Base-by-base conservation (phyloP, 2,113 vertebrate species). In the Sigmodon hispidus region DNA sequence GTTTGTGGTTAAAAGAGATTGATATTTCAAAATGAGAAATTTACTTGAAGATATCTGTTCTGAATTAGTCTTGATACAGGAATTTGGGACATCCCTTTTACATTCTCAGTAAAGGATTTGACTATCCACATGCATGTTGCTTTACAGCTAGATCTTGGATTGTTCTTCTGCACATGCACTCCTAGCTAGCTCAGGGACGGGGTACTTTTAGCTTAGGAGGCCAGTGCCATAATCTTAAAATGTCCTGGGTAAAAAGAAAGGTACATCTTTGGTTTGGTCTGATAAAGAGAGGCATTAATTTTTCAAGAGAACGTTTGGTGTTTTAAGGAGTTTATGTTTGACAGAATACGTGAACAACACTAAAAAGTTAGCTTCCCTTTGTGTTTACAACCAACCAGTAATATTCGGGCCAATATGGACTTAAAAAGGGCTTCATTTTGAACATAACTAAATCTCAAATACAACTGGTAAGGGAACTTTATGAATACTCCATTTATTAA, bases 371-470 rank as follows among this genome's bases (percentile, higher is more conserved):
- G 17, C 73, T 94, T 36, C 86, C 31, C 15, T 73, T 26, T 87
- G 0, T 87, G 36, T 87, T 90, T 95, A 95, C 69, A 95, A 48
- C 57, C 94, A 79, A 81, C 59, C 84, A 61, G n/a, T 86, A 70
- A 91, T 98, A 98, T 97, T 97, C 91, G 93, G 97, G 96, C 97
- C 97, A 97, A 97, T 97, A 96, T 95, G 96, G 76, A 85, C 43
- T n/a, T n/a, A n/a, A n/a, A n/a, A n/a, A 88, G 48, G 69, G 45
- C 45, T 94, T 31, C 88, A 73, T 90, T 96, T 95, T 94, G 79
- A 97, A 94, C 73, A 92, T n/a, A 93, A 61, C n/a, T 67, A 85
- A 67, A 93, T 89, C 45, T 70, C 83, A 96, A 93, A 96, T 90
- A 69, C 94, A 83, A 95, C 81, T 94, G 87, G 67, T 90, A 81